A percentile compares a stretch with the other conserved stretches of the same genome.
These are phyloP conservation scores for Oncorhynchus gorbuscha DNA, from an alignment of 2,113 vertebrate genomes.

Conservation along the genomic window DNA sequence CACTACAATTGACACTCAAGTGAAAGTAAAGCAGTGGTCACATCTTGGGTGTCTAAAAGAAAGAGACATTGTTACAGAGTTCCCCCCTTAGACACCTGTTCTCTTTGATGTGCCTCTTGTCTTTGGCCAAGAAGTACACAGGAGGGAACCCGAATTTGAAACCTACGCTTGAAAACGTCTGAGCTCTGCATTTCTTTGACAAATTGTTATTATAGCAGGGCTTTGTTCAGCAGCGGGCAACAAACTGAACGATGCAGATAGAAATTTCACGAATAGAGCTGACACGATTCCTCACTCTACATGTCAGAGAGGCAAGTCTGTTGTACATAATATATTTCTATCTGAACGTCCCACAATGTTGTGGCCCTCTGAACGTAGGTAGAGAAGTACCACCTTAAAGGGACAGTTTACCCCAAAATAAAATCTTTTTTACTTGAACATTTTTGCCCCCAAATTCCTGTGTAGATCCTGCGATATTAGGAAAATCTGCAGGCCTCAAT, in stretches of 20 bases:
- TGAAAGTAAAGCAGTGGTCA: slow-evolving; percentile 11
- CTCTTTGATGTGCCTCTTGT: background rate
- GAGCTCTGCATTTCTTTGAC: background rate
- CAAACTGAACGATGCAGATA: no score
- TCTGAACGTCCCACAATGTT: no score
- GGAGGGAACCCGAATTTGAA: background rate
- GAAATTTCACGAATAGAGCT: no score
- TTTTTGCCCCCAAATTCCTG: no score
- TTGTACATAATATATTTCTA: no score
- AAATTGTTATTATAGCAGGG: background rate
- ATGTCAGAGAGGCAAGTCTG: no score
- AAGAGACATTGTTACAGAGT: slow-evolving; percentile 4
- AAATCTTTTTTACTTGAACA: no score
- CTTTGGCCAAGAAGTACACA: background rate
- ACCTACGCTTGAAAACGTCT: background rate
- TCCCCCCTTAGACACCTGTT: background rate
- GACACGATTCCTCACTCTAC: no score
- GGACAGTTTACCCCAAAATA: background rate
- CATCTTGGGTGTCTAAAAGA: no score
- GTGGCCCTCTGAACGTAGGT: background rate
- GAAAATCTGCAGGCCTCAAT: no score
- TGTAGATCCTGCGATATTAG: no score
- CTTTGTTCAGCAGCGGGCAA: no score
- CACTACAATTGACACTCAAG: slow-evolving; percentile 21
- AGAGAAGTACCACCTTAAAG: background rate